Evolutionary conservation across 1,140 invertebrate genomes (phyloP), one percentile per base, ranked within the genome.

Genomic region (Thaumatotibia leucotreta): DNA sequence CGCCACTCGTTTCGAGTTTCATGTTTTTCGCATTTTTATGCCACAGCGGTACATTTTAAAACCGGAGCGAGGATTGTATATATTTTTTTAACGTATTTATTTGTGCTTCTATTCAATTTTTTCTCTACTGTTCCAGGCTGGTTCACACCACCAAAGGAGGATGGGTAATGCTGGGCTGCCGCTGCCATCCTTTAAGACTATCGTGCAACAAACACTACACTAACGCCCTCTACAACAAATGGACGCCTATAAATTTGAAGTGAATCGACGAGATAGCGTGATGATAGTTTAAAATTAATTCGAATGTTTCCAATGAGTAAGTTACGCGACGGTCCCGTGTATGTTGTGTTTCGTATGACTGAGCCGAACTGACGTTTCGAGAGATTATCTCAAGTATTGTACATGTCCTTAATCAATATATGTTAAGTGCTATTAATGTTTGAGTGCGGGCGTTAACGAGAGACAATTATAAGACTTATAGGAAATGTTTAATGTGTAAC

Each of bases 131-230:
- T 87, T 83, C 61, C 93, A 96, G 96, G 96, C 75, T 97, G 96
- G 96, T 97, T 96, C 80, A 97, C 96, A 74, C 96, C 96, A 22
- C 96, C 96, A 8, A 97, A 97, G 86, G 96, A 96, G 92, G 96
- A 97, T 88, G 96, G 96, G 92, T 97, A 96, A 95, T 91, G 73
- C 76, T 72, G 65, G 66, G 23, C 71, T 65, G 58, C 54, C 32
- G 64, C 66, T 70, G 69, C 62, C 49, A 75, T 74, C 79, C 62
- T 64, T 64, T 80, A 84, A 83, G 78, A 80, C 75, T 79, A 80
- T 79, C 76, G 79, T 85, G 80, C 73, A 72, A 76, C 81, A 81
- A 23, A 72, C 35, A 39, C 69, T 74, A 73, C 72, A 71, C 70
- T 73, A 77, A 77, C 77, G 80, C 79, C 80, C 75, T 69, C 72